These are phyloP conservation scores for Montipora efflorescens DNA, from an alignment of 64 coral and sea anemone species.

Conservation along the genomic window DNA sequence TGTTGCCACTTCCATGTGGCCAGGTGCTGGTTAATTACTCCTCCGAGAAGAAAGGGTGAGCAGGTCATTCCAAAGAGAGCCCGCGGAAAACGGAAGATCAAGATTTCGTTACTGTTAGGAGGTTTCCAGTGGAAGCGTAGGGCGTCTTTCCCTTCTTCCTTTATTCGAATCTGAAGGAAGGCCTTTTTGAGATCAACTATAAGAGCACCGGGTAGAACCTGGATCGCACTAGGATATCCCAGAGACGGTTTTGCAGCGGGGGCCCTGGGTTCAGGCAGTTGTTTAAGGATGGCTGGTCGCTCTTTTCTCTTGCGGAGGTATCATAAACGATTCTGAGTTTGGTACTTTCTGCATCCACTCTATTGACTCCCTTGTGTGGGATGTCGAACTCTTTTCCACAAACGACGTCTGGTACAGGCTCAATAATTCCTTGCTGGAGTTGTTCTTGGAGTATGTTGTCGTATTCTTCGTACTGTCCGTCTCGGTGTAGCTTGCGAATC, in stretches of 20 bases:
- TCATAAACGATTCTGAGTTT: conserved; percentile 63
- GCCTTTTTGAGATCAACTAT: too few relatives aligned
- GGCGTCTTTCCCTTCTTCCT: neutral
- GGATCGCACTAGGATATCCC: neutral
- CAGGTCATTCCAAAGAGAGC: too few relatives aligned
- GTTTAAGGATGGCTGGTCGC: neutral
- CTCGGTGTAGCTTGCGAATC: conserved; percentile 10
- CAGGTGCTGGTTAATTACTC: too few relatives aligned
- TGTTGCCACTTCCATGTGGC: too few relatives aligned
- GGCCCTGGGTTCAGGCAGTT: neutral
- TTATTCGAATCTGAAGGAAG: neutral
- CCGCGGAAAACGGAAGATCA: neutral
- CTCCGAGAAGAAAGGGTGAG: too few relatives aligned
- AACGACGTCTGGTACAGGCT: conserved; percentile 2
- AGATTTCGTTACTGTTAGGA: neutral
- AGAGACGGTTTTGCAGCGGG: neutral
- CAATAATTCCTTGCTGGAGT: conserved; percentile 6
- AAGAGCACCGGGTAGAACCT: neutral
- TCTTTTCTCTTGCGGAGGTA: neutral
- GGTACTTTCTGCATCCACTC: conserved; percentile 30
- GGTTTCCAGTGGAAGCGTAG: neutral
- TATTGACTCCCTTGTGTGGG: conserved; percentile 20
- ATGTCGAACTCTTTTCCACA: conserved; percentile 15
- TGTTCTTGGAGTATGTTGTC: conserved; percentile 37
- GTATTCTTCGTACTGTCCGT: conserved; percentile 30